Evolutionary conservation across 2,797 vertebrate species (phyloP).

Genomic region (Sphenodon punctatus): DNA sequence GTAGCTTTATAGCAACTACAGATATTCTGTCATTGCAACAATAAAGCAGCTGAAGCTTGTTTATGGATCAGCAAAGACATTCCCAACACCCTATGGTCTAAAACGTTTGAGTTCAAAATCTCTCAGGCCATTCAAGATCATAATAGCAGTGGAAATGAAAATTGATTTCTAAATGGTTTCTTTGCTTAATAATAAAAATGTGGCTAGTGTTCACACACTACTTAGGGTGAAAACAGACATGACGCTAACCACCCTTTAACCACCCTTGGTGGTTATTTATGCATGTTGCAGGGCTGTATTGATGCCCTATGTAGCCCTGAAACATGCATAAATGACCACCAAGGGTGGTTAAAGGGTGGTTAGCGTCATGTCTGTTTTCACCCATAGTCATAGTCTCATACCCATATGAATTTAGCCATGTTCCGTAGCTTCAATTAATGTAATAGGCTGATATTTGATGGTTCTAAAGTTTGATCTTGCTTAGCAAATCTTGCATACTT

Average conservation of each 20-base stretch:
- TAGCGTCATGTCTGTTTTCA: too few species aligned
- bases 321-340: too few species aligned
- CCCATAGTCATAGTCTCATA: not conserved
- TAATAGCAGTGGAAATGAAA: not conserved
- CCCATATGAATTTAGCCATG: not conserved
- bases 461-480: not conserved
- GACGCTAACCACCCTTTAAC: too few species aligned
- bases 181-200: not conserved
- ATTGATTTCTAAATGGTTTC: not conserved
- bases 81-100: not conserved
- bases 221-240: too few species aligned
- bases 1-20: not conserved
- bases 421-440: not conserved
- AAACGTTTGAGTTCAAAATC: not conserved
- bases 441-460: not conserved
- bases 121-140: not conserved
- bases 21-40: not conserved
- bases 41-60: not conserved
- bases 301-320: too few species aligned
- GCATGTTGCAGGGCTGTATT: too few species aligned
- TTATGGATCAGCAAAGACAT: not conserved
- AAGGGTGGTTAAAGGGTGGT: too few species aligned
- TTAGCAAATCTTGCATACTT: not conserved
- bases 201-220: not conserved
- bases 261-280: too few species aligned